phyloP scores from a whole-genome alignment of 2,113 vertebrate genomes.

The Ceuthmochares aereus region DNA sequence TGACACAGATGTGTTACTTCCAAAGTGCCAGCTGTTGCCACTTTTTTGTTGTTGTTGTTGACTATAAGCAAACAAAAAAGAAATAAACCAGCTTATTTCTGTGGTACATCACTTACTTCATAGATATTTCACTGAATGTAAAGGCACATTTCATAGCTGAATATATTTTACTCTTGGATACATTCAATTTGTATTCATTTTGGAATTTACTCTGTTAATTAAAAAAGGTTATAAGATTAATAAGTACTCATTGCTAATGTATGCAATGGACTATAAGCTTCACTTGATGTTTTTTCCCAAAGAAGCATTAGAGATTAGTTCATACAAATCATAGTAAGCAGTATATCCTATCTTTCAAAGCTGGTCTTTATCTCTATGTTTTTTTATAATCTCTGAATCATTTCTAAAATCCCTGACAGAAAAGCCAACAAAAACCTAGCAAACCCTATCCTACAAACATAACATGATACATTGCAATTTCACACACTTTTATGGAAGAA shows the following conservation, averaged over 20 bases:
- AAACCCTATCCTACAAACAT: not conserved
- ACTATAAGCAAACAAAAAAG: not conserved
- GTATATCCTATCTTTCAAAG: not conserved
- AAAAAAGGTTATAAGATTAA: conserved; percentile 72
- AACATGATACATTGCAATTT: not conserved
- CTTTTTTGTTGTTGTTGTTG: not conserved
- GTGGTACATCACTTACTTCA: not conserved
- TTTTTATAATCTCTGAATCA: conserved; percentile 41
- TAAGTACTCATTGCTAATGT: conserved; percentile 53
- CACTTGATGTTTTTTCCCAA: not conserved
- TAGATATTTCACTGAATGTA: not conserved
- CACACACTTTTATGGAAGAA: not conserved
- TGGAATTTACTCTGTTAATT: conserved; percentile 72
- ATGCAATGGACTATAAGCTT: not conserved
- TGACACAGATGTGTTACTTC: not conserved
- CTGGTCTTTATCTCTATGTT: not conserved
- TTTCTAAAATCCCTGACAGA: conserved; percentile 27
- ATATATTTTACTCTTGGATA: conserved; percentile 55
- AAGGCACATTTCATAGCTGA: not conserved
- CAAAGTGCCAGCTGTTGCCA: not conserved
- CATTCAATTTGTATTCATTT: conserved; percentile 67
- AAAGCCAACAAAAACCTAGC: not conserved
- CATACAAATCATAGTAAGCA: not conserved
- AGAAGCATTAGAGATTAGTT: conserved; percentile 31
- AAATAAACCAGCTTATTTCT: not conserved